Conservation (phyloP, 2,888 invertebrate species). For the Morpho helenor region DNA sequence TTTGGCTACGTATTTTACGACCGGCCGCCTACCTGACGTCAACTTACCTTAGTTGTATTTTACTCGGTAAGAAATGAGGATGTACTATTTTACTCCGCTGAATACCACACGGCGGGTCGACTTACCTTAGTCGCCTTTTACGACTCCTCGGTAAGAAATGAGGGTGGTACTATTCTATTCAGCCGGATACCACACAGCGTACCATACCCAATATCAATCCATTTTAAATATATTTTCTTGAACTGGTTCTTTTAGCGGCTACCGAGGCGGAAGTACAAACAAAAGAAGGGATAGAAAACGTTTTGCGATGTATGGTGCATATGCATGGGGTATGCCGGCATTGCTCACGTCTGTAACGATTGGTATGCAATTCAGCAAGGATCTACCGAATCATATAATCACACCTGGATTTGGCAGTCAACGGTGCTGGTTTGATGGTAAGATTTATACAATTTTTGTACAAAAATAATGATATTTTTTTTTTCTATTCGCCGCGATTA, state of each 20-base stretch:
- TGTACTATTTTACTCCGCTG: no score
- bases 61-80: no score
- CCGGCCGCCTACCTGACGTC: no score
- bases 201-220: neutral
- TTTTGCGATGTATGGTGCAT: constrained; percentile 81
- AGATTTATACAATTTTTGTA: constrained; percentile 26
- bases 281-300: constrained; percentile 77
- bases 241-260: constrained; percentile 56
- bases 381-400: constrained; percentile 59
- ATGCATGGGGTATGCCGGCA: constrained; percentile 84
- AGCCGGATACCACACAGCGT: no score
- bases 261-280: constrained; percentile 63
- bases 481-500: no score
- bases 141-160: no score
- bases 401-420: constrained; percentile 76
- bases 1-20: no score
- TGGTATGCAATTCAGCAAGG: constrained; percentile 73
- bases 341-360: constrained; percentile 71
- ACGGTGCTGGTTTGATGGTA: constrained; percentile 82
- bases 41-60: no score
- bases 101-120: no score
- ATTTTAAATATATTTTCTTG: neutral
- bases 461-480: neutral
- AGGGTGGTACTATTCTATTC: no score
- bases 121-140: no score